Conservation (phyloP, 2,113 vertebrate species). For the Petrocephalus microphthalmus region DNA sequence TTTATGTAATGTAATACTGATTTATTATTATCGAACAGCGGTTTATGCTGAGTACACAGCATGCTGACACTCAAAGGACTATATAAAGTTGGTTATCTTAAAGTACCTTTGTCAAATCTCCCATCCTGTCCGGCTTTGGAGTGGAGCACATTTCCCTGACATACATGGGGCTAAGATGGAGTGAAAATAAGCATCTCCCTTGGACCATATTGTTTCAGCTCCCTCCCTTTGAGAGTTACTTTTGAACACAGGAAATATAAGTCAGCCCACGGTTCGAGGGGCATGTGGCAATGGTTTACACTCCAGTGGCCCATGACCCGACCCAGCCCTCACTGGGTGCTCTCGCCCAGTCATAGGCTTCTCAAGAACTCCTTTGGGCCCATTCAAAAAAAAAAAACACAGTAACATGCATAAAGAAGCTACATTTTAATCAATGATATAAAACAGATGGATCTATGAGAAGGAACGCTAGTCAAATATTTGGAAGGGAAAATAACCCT, state of each 20-base stretch:
- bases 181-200: conserved; percentile 70
- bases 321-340: conserved; percentile 29
- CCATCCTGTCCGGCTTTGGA: background rate
- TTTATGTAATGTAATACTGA: background rate
- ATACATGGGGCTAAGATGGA: conserved; percentile 54
- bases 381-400: conserved; percentile 40
- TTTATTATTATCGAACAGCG: background rate
- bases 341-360: conserved; percentile 57
- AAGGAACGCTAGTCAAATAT: conserved; percentile 69
- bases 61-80: background rate
- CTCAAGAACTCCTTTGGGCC: conserved; percentile 59
- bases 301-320: conserved; percentile 49
- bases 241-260: conserved; percentile 87
- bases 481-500: conserved; percentile 77
- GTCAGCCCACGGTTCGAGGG: conserved; percentile 69
- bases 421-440: conserved; percentile 67
- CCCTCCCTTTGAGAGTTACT: conserved; percentile 63
- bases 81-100: background rate
- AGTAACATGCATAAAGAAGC: conserved; percentile 42
- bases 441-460: conserved; percentile 66
- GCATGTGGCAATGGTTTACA: conserved; percentile 78
- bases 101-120: background rate
- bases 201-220: conserved; percentile 70
- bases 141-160: conserved; percentile 39
- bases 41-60: background rate